Conservation (phyloP, 2,888 invertebrate genomes). For the Melolontha melolontha region DNA sequence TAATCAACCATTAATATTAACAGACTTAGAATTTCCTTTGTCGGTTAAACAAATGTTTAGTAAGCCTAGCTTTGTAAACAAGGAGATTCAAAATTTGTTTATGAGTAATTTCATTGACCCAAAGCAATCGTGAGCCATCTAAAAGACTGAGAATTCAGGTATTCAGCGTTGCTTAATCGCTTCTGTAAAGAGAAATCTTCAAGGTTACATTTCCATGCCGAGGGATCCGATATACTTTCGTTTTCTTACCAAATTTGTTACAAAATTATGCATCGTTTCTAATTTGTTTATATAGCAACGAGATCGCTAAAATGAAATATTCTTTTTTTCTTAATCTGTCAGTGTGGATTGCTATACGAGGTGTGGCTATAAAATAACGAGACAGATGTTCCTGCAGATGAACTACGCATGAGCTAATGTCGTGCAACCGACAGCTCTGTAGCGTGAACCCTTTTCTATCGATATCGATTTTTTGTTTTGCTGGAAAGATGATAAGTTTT, state of each 20-base stretch:
- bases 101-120: slow-evolving; percentile 38
- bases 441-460: too few relatives aligned
- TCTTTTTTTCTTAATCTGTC: too few relatives aligned
- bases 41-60: not conserved
- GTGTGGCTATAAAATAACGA: too few relatives aligned
- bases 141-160: not conserved
- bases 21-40: not conserved
- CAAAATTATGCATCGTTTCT: not conserved
- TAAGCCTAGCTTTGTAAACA: slow-evolving; percentile 21
- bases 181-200: slow-evolving; percentile 34
- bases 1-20: not conserved
- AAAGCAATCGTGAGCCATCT: slow-evolving; percentile 10
- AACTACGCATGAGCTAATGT: too few relatives aligned
- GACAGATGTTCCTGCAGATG: too few relatives aligned
- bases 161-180: slow-evolving; percentile 22
- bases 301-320: not conserved
- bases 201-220: slow-evolving; percentile 25
- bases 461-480: too few relatives aligned
- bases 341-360: too few relatives aligned
- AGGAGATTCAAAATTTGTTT: slow-evolving; percentile 17
- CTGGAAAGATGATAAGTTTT: too few relatives aligned
- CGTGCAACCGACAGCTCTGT: too few relatives aligned
- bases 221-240: slow-evolving; percentile 17
- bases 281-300: not conserved
- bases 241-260: slow-evolving; percentile 10